Conservation (phyloP, 2,888 invertebrate genomes). For the Netelia melanura region DNA sequence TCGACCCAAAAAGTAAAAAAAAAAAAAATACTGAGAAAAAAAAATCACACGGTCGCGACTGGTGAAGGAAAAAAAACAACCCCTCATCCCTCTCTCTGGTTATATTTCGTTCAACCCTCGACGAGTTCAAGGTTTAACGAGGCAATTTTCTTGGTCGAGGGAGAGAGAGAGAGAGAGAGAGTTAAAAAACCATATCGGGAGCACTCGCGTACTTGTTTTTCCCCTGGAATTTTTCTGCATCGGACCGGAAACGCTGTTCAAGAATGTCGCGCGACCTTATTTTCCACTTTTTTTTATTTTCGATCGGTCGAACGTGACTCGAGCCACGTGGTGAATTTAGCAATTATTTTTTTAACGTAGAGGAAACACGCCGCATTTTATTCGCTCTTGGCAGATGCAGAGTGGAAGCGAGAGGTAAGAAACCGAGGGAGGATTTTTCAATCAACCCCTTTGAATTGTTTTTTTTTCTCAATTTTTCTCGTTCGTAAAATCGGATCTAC, state of each 20-base stretch:
- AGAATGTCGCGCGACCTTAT: slow-evolving; percentile 36
- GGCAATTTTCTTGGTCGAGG: slow-evolving; percentile 30
- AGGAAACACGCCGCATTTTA: not conserved
- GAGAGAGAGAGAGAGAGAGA: not conserved
- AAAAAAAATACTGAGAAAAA: not conserved
- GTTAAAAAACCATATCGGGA: slow-evolving; percentile 5
- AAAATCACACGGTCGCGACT: not conserved
- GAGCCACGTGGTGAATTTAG: too few relatives aligned
- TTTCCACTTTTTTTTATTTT: not conserved
- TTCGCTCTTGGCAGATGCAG: not conserved
- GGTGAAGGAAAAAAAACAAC: slow-evolving; percentile 1
- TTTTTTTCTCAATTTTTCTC: not conserved
- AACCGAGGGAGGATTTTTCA: not conserved
- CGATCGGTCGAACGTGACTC: not conserved
- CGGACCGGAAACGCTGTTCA: slow-evolving; percentile 1
- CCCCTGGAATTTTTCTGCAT: not conserved
- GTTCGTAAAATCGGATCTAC: too few relatives aligned
- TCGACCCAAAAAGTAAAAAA: not conserved
- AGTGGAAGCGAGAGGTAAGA: not conserved
- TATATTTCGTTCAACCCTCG: slow-evolving; percentile 14
- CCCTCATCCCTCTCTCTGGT: not conserved
- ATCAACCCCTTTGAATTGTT: not conserved
- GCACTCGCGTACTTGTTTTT: slow-evolving; percentile 23
- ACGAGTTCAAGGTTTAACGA: slow-evolving; percentile 55
- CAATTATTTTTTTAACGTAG: not conserved